Base-by-base conservation (phyloP, 2,113 vertebrate genomes). In the Cnemophilus loriae region DNA sequence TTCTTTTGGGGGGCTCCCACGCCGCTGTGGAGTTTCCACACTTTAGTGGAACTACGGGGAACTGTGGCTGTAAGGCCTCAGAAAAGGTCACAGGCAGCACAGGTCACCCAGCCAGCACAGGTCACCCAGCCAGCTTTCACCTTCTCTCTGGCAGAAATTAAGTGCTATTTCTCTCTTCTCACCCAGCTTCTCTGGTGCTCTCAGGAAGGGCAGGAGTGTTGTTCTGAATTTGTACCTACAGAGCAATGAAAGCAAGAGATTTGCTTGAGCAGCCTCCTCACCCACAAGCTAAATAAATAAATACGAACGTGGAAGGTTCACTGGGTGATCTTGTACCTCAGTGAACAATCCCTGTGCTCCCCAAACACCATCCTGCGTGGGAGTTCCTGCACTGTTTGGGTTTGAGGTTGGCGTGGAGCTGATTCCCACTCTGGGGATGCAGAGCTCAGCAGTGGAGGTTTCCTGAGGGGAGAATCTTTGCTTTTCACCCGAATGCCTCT, bases 301-400 rank as follows among this genome's bases (percentile, higher is more conserved):
- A 37, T 1, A 5, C 0, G 0, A 1, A 9, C 16, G 8, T 80
- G 60, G 42, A 23, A 84, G 35, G 23, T n/a, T 81, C 10, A 0
- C 16, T n/a, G 42, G 33, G 55, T 30, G 84, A 37, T 80, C 20
- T 2, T 42, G 44, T 2, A 11, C 4, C 61, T 67, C 53, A 14
- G 8, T 9, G 65, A 46, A 7, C 1, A 0, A 11, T 19, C 27
- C 63, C 23, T 44, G 5, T 9, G 68, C 37, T 74, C 50, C 59
- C 56, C 59, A 4, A 61, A 9, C 52, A 6, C 59, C 35, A 1
- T 16, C 64, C 68, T 47, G 0, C 2, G 23, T 32, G 59, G 75
- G 57, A 37, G 35, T 28, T 20, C 32, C 12, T 11, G 17, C 32
- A 24, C 9, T 57, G 88, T 39, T 90, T 89, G 89, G 19, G 2